Conservation (phyloP, 2,888 invertebrate genomes). For the Loripinus fragilis region DNA sequence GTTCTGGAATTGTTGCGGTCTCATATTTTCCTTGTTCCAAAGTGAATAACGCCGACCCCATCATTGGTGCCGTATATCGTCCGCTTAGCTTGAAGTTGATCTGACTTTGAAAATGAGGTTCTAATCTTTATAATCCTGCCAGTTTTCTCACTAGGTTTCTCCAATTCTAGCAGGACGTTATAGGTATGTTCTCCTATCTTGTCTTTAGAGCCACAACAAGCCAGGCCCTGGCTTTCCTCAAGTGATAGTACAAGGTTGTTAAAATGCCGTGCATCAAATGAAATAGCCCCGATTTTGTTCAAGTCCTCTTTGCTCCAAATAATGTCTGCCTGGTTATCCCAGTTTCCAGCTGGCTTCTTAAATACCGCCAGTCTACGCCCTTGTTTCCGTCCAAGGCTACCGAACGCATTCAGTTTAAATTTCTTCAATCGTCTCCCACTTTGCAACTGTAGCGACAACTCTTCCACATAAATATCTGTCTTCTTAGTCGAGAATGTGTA, state of each 20-base stretch:
- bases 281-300: constrained; percentile 10
- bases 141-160: constrained; percentile 17
- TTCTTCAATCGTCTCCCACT: constrained; percentile 24
- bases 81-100: constrained; percentile 21
- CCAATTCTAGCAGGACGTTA: constrained; percentile 27
- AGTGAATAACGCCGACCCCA: constrained; percentile 31
- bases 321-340: neutral
- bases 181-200: constrained; percentile 34
- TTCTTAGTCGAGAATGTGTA: constrained; percentile 68
- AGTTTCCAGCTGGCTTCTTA: neutral
- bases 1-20: constrained; percentile 42
- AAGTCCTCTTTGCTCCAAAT: constrained; percentile 11
- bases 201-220: constrained; percentile 23
- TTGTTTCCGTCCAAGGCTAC: neutral
- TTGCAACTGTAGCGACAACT: neutral
- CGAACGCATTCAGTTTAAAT: constrained; percentile 55
- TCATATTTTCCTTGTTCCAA: constrained; percentile 43
- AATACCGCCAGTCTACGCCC: neutral
- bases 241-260: constrained; percentile 26
- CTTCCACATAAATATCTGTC: constrained; percentile 43
- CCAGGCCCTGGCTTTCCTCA: neutral
- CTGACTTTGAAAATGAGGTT: neutral
- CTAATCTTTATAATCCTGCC: neutral
- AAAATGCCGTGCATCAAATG: constrained; percentile 21
- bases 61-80: constrained; percentile 25